A percentile compares a stretch with the other conserved stretches of the same genome.
Evolutionary conservation across 2,888 invertebrate genomes (phyloP).

Genomic region (Platerodrilus igneus): DNA sequence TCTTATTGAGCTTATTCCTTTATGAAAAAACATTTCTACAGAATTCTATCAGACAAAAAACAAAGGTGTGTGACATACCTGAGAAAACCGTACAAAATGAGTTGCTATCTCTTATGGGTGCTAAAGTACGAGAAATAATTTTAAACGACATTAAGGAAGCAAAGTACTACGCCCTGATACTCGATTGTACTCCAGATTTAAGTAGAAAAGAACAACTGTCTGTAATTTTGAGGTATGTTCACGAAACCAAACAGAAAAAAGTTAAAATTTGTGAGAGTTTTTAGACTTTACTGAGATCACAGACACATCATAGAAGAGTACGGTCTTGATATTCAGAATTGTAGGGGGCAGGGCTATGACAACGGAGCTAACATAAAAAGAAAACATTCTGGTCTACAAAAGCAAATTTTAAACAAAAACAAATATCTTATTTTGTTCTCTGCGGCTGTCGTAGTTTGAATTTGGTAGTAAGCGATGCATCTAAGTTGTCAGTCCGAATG

Average conservation of each 20-base stretch:
- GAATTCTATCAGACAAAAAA: no score
- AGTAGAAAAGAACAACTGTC: conserved; percentile 5
- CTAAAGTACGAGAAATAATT: conserved; percentile 5
- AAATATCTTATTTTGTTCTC: no score
- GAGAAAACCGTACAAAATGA: conserved; percentile 4
- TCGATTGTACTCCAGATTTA: conserved; percentile 2
- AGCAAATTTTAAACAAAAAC: neutral
- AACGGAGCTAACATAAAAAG: conserved; percentile 2
- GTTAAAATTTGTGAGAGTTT: no score
- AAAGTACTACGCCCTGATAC: conserved; percentile 1
- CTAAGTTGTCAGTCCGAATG: conserved; percentile 1
- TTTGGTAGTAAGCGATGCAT: no score
- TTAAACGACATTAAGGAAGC: conserved; percentile 4
- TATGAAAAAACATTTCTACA: no score
- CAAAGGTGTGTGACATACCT: neutral
- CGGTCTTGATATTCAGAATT: no score
- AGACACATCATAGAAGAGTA: no score
- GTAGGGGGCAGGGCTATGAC: conserved; percentile 1
- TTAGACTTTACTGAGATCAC: no score
- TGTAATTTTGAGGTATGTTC: conserved; percentile 2
- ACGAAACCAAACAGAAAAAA: conserved; percentile 4
- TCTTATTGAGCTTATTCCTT: no score
- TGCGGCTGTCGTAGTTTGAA: no score
- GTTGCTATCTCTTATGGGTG: conserved; percentile 2
- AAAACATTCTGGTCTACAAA: conserved; percentile 2